These are phyloP conservation scores for Toxostoma redivivum DNA, from an alignment of 2,113 vertebrate species.

Conservation along the genomic window DNA sequence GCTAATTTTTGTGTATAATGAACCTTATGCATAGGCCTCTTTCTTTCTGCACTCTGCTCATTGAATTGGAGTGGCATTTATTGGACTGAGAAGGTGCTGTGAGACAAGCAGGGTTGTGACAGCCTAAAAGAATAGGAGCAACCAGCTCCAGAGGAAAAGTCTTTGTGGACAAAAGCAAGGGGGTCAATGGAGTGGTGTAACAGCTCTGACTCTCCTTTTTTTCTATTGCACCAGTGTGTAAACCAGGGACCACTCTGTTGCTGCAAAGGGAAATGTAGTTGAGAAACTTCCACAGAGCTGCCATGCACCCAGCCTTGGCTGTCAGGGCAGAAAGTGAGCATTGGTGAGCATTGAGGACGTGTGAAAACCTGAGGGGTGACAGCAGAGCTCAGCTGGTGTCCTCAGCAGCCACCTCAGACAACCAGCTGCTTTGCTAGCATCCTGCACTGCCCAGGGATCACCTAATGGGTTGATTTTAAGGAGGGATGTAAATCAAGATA, in stretches of 20 bases:
- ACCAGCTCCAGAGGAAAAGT: not conserved
- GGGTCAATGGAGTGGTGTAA: not conserved
- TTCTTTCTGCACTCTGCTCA: not conserved
- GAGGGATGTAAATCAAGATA: not conserved
- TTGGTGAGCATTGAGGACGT: not conserved
- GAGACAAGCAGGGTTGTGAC: not conserved
- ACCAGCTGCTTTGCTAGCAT: not conserved
- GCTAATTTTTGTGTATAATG: not conserved
- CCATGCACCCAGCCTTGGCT: not conserved
- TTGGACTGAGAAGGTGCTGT: not conserved
- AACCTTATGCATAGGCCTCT: not conserved
- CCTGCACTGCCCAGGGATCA: not conserved
- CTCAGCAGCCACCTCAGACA: not conserved
- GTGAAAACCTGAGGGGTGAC: accelerated
- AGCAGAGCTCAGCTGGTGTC: not conserved
- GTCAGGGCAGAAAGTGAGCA: accelerated
- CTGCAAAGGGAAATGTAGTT: not conserved
- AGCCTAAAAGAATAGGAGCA: not conserved
- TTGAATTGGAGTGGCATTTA: not conserved
- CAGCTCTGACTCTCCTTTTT: not conserved
- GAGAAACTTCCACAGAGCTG: not conserved
- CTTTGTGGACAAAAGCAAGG: not conserved
- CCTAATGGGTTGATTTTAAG: not conserved
- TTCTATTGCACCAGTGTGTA: not conserved
- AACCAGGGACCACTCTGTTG: not conserved